These are phyloP conservation scores for Ctenomys sociabilis DNA, from an alignment of 2,113 vertebrate species.

Conservation along the genomic window DNA sequence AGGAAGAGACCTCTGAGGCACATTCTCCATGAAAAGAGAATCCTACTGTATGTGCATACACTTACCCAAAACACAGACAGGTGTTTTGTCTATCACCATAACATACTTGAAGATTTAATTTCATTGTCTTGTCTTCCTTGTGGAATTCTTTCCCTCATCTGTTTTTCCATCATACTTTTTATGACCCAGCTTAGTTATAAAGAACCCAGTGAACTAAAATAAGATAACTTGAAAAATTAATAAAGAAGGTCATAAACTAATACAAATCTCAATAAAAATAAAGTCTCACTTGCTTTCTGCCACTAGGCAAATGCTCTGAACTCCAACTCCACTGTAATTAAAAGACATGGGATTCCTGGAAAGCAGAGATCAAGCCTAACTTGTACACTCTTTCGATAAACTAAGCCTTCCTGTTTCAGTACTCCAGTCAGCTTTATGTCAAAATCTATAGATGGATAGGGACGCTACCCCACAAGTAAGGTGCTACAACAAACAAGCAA, in stretches of 20 bases:
- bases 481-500: slow-evolving; percentile 63
- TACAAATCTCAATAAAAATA: slow-evolving; percentile 26
- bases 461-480: slow-evolving; percentile 77
- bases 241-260: slow-evolving; percentile 21
- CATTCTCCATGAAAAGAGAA: neutral
- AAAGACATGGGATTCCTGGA: neutral
- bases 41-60: neutral
- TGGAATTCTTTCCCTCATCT: slow-evolving; percentile 68
- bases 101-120: slow-evolving; percentile 74
- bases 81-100: slow-evolving; percentile 80
- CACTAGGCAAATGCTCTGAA: neutral
- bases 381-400: neutral
- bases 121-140: slow-evolving; percentile 62
- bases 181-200: slow-evolving; percentile 53
- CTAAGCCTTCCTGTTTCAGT: neutral
- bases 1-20: neutral
- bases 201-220: neutral
- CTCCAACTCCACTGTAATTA: neutral
- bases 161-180: slow-evolving; percentile 53
- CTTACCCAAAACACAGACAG: slow-evolving; percentile 58
- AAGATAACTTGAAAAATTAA: neutral
- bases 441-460: slow-evolving; percentile 70
- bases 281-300: neutral
- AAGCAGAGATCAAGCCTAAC: neutral
- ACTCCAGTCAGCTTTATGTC: slow-evolving; percentile 76